These are phyloP conservation scores for Schizopygopsis pylzovi DNA, from an alignment of 2,797 vertebrate genomes.

Conservation along the genomic window DNA sequence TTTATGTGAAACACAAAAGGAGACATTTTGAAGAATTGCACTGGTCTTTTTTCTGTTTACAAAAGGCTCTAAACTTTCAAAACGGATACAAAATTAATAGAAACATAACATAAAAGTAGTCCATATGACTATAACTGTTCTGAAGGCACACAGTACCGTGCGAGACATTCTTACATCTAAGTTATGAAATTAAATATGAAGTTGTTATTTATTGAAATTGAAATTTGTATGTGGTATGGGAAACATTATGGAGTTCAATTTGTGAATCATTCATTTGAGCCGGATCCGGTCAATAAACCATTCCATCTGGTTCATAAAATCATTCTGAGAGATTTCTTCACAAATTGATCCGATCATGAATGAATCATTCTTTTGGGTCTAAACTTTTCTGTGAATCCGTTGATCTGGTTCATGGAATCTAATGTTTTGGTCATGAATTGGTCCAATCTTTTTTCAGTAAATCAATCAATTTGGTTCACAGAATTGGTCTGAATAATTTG, in stretches of 20 bases:
- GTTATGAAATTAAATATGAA: neutral
- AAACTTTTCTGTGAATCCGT: neutral
- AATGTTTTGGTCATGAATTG: neutral
- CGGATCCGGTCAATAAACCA: neutral
- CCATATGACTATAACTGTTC: neutral
- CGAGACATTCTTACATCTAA: neutral
- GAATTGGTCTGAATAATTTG: neutral
- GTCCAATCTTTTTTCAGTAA: neutral
- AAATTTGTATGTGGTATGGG: neutral
- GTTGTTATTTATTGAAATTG: neutral
- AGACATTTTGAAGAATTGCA: neutral
- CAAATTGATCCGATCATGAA: too few species aligned
- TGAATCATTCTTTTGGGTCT: neutral
- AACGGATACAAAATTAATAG: neutral
- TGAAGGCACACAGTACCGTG: neutral
- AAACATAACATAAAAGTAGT: neutral
- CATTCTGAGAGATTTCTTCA: too few species aligned
- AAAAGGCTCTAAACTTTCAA: neutral
- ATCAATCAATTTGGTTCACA: neutral
- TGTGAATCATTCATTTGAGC: neutral
- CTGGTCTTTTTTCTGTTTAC: neutral
- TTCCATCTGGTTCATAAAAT: neutral
- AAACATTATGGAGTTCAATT: neutral
- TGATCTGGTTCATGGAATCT: neutral
- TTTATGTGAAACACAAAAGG: neutral